Evolutionary conservation across 2,888 invertebrate species (phyloP).

Genomic region (Netelia inedita): DNA sequence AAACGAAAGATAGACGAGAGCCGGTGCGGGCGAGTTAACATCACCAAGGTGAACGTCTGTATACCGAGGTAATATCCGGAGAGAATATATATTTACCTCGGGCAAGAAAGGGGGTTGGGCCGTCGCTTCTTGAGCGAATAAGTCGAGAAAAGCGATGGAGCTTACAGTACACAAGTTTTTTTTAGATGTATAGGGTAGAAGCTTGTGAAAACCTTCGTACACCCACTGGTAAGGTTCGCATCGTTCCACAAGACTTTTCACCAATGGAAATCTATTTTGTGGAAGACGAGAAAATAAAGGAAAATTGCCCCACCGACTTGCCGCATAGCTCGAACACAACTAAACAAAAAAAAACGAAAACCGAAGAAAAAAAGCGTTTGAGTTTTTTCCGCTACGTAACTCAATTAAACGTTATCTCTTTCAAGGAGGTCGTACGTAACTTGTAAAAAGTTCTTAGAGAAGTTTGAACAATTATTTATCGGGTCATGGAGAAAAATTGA

Average conservation of each 20-base stretch:
- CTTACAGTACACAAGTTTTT: constrained; percentile 8
- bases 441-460: background rate
- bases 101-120: constrained; percentile 12
- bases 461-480: too few relatives aligned
- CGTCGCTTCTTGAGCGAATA: constrained; percentile 26
- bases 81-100: constrained; percentile 59
- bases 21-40: constrained; percentile 25
- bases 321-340: constrained; percentile 7
- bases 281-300: constrained; percentile 48
- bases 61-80: constrained; percentile 61
- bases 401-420: constrained; percentile 50
- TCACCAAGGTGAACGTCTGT: constrained; percentile 35
- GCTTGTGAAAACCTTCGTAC: constrained; percentile 1
- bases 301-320: constrained; percentile 44
- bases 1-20: constrained; percentile 9
- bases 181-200: background rate
- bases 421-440: background rate
- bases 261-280: constrained; percentile 49
- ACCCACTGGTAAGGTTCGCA: constrained; percentile 8
- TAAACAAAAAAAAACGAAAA: constrained; percentile 7
- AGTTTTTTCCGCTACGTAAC: constrained; percentile 1
- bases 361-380: background rate
- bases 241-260: constrained; percentile 25
- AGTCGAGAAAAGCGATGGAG: constrained; percentile 44
- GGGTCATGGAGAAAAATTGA: background rate